These are phyloP conservation scores for Umimayanthus chanpuru DNA, from an alignment of 92 coral and sea anemone species.

Conservation along the genomic window DNA sequence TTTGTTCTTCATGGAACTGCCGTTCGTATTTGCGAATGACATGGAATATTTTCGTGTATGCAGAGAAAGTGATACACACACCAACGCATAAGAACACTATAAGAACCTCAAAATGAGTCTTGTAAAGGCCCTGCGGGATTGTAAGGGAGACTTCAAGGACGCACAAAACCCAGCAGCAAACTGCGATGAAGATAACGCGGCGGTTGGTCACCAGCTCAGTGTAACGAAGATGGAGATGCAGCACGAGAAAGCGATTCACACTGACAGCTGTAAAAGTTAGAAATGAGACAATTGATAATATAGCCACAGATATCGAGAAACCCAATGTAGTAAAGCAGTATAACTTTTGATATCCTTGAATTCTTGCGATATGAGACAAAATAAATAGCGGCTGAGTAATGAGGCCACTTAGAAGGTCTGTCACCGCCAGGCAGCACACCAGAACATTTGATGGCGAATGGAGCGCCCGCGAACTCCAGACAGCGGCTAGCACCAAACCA, in stretches of 20 bases:
- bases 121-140: conserved; percentile 13
- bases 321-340: conserved; percentile 32
- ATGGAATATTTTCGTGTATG: conserved; percentile 20
- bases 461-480: conserved; percentile 39
- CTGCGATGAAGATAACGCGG: conserved; percentile 13
- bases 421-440: conserved; percentile 25
- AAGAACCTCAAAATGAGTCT: conserved; percentile 22
- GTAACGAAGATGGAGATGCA: conserved; percentile 35
- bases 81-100: conserved; percentile 14
- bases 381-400: conserved; percentile 33
- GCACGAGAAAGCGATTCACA: conserved; percentile 34
- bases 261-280: conserved; percentile 30
- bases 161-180: conserved; percentile 24
- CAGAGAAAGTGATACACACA: conserved; percentile 1
- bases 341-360: conserved; percentile 3
- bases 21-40: conserved; percentile 31
- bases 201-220: conserved; percentile 35
- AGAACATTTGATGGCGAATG: conserved; percentile 38
- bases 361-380: conserved; percentile 30
- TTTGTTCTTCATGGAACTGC: conserved; percentile 19
- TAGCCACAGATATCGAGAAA: conserved; percentile 28
- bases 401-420: conserved; percentile 30
- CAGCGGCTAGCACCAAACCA: conserved; percentile 34
- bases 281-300: conserved; percentile 19
- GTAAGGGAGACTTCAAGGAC: conserved; percentile 32